Evolutionary conservation across 2,797 vertebrate genomes (phyloP), one percentile per base, ranked within the genome.

Genomic region (Sarcoramphus papa): DNA sequence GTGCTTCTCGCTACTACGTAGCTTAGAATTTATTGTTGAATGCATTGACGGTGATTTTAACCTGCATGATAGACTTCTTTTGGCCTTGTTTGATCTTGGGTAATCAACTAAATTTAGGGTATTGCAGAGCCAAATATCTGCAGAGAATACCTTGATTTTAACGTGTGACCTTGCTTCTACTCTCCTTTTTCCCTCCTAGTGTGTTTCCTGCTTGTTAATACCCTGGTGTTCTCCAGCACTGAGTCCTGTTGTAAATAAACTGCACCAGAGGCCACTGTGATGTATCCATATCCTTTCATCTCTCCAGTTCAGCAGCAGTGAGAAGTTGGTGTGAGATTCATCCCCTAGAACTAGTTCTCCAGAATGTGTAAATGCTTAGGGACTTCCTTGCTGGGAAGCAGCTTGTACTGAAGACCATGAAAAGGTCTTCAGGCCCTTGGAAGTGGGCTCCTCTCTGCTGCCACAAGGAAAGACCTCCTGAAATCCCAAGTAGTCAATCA

Each of bases 191-290:
- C 63, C 80, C 33, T 97, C 78, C 53, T 43, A 98, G 98, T 60
- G 98, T 98, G 94, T 98, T 98, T 96, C 98, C 98, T 96, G 97
- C 97, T 95, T 98, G 98, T 98, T 98, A 98, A 98, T 98, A 96
- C 85, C 96, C 97, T 70, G 96, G 48, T 82, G 28, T 96, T 92
- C 90, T 96, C 84, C 97, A 93, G 84, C 97, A 95, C 95, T 60
- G 89, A 97, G 67, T 97, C 97, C 93, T 91, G 77, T 97, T 98
- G 97, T 98, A 98, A 98, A 98, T 98, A 98, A 95, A 95, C 96
- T 93, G 94, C 96, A 98, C 98, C 98, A 98, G 98, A 98, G 97
- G 98, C 97, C 98, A 97, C 98, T 97, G 97, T 98, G 98, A 98
- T 96, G 97, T 98, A 95, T 92, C 97, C 97, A 95, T 98, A 91